phyloP scores from a whole-genome alignment of 2,797 vertebrate genomes.

The Tympanoctomys barrerae region DNA sequence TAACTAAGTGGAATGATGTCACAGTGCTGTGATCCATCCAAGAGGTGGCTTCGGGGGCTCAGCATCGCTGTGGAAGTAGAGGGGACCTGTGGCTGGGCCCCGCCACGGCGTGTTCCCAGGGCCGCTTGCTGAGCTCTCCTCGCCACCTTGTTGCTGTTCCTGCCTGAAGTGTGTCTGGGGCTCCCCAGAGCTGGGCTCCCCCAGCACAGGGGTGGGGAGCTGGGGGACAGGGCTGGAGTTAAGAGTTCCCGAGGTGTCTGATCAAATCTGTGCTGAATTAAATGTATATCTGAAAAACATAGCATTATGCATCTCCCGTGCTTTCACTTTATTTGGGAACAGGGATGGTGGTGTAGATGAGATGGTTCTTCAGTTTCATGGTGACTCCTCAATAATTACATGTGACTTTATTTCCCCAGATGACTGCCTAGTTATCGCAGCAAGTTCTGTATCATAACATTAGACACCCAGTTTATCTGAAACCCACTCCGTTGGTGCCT shows the following conservation, averaged over 20 bases:
- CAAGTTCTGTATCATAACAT: background rate
- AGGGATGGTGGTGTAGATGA: background rate
- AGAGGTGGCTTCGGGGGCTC: background rate
- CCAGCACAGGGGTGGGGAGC: background rate
- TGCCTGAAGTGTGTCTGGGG: background rate
- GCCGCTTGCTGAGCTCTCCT: background rate
- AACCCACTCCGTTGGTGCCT: constrained; percentile 25
- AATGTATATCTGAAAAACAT: background rate
- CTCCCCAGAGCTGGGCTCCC: background rate
- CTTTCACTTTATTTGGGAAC: background rate
- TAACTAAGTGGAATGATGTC: background rate
- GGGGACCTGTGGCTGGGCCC: background rate
- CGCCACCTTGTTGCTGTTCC: background rate
- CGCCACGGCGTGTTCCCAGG: background rate
- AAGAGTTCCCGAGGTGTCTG: background rate
- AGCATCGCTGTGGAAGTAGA: constrained; percentile 10
- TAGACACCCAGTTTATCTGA: constrained; percentile 7
- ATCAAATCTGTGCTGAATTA: background rate
- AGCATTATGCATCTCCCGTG: background rate
- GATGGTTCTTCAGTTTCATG: constrained; percentile 28
- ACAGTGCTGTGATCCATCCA: background rate
- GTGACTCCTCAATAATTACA: background rate
- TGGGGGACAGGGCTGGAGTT: background rate
- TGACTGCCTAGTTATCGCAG: background rate
- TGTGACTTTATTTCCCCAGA: constrained; percentile 19